Base-by-base conservation (phyloP, 2,797 vertebrate species). In the Bryconaethiops microstoma region DNA sequence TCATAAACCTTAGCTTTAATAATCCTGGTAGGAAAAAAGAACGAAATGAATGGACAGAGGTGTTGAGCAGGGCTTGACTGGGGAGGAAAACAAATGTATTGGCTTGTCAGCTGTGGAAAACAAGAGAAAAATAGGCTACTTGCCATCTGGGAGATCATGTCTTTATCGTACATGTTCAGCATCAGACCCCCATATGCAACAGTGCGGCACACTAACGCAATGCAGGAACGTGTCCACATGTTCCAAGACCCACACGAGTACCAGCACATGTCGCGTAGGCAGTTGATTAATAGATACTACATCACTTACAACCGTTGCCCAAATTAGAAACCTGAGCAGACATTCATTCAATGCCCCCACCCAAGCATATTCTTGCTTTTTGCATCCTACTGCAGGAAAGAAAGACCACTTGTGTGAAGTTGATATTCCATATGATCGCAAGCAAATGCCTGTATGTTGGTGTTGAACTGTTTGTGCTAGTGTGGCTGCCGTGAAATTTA, bases 291-390 rank as follows among this genome's bases (percentile, higher is more conserved):
- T 42, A 45, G 55, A 5, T 9, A 72, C 63, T 68, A 74, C 39
- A 72, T 59, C 71, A 67, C 54, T 74, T 23, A 42, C 52, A 77
- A 70, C 39, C 7, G 48, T 23, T 12, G 69, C 8, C 52, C 14
- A 54, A 63, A 54, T 74, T 40, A 64, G 50, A 50, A 45, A 70
- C 13, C 48, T 77, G 62, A 80, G 25, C 70, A 59, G 42, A 17
- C 52, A 16, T 77, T 60, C 62, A 78, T 79, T 63, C n/a, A 60
- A 57, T 62, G 52, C 25, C 8, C 40, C 45, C 13, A 17, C 80
- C 80, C 29, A 67, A 21, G 48, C 67, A 39, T 42, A 65, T 48
- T 54, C 5, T 71, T 16, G 45, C 17, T 59, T 29, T 29, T 50
- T 50, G 52, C 42, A 7, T 25, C 12, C 39, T 74, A 48, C 65